phyloP scores from a whole-genome alignment of 2,113 vertebrate genomes.

The Atrichornis clamosus region DNA sequence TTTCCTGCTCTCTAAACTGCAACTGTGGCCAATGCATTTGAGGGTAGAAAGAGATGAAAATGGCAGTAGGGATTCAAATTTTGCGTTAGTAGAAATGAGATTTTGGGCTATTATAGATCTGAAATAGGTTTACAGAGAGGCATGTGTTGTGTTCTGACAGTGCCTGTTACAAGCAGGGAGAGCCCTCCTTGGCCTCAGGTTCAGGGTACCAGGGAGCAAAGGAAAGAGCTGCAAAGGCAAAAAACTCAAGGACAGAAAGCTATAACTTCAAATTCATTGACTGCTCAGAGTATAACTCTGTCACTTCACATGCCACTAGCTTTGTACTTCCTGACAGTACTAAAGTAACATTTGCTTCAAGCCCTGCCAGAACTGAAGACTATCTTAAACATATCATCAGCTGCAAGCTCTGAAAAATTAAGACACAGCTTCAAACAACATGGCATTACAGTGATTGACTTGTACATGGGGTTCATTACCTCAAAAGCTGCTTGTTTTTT shows the following conservation, averaged over 20 bases:
- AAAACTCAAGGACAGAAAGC: neutral
- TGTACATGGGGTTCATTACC: neutral
- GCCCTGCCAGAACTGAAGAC: neutral
- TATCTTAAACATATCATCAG: neutral
- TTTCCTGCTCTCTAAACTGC: neutral
- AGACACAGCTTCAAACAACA: neutral
- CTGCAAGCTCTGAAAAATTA: neutral
- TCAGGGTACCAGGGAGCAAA: neutral
- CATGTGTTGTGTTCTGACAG: neutral
- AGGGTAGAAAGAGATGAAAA: neutral
- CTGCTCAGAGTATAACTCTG: neutral
- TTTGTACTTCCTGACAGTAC: neutral
- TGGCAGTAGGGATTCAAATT: neutral
- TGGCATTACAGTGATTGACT: neutral
- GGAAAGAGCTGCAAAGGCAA: neutral
- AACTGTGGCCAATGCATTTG: neutral
- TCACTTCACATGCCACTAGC: neutral
- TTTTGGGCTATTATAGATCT: neutral
- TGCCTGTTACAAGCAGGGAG: neutral
- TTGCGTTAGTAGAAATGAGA: neutral
- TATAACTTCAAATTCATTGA: neutral
- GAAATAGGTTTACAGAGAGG: neutral
- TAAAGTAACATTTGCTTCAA: conserved; percentile 1
- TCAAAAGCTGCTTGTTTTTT: neutral
- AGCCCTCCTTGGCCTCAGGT: neutral